These are phyloP conservation scores for Lasioglossum morio DNA, from an alignment of 2,888 invertebrate genomes.

Conservation along the genomic window DNA sequence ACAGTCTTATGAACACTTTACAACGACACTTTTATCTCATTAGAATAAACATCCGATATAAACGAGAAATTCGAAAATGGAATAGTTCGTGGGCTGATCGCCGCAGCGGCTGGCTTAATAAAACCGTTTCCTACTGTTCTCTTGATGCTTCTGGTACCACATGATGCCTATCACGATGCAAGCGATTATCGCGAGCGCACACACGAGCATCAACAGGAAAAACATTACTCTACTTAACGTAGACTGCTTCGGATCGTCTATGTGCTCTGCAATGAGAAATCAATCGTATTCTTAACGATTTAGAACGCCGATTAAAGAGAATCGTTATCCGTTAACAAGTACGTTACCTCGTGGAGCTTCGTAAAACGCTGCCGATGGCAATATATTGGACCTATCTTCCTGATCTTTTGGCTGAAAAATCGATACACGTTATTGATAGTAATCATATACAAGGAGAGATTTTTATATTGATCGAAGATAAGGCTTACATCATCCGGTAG, in stretches of 20 bases:
- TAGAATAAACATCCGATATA: constrained; percentile 50
- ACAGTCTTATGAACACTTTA: constrained; percentile 68
- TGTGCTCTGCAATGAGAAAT: constrained; percentile 87
- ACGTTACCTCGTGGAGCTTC: constrained; percentile 92
- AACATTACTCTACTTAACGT: constrained; percentile 96
- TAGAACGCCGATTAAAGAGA: neutral
- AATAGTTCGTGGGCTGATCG: constrained; percentile 3
- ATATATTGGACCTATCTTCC: constrained; percentile 92
- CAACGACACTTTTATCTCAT: constrained; percentile 39
- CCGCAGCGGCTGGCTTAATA: constrained; percentile 86
- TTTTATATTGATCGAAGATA: neutral
- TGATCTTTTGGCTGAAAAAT: constrained; percentile 86
- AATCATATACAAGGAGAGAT: neutral
- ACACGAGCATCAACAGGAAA: constrained; percentile 94
- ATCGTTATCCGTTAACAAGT: neutral
- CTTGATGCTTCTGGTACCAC: constrained; percentile 96
- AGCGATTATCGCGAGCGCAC: constrained; percentile 93
- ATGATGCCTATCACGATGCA: constrained; percentile 95
- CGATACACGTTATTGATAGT: neutral
- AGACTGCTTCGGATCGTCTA: constrained; percentile 94
- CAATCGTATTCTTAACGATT: constrained; percentile 10
- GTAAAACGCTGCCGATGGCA: constrained; percentile 95
- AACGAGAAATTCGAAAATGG: constrained; percentile 48
- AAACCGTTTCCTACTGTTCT: constrained; percentile 95
- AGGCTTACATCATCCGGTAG: constrained; percentile 88